These are phyloP conservation scores for Drosophila suzukii DNA, from an alignment of 1,140 invertebrate genomes.

Conservation along the genomic window DNA sequence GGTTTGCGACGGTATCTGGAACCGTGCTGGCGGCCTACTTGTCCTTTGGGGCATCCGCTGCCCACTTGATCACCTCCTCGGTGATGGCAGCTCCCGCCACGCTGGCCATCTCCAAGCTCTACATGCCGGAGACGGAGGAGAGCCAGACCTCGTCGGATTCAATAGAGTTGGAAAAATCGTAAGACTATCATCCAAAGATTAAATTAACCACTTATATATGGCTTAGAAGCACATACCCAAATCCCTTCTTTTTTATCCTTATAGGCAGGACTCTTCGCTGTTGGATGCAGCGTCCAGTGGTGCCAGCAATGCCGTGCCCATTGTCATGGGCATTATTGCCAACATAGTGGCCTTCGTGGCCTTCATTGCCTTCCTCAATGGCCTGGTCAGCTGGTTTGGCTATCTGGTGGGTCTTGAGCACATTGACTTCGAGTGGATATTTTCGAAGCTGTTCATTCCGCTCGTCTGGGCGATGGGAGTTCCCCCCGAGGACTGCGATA, in stretches of 20 bases:
- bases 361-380: constrained; percentile 93
- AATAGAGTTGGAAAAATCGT: constrained; percentile 88
- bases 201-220: too few species aligned
- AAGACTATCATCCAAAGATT: constrained; percentile 56
- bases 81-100: constrained; percentile 98
- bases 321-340: constrained; percentile 94
- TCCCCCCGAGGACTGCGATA: constrained; percentile 90
- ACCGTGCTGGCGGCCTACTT: constrained; percentile 97
- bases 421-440: constrained; percentile 88
- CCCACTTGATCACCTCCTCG: constrained; percentile 94
- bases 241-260: constrained; percentile 2
- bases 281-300: constrained; percentile 96
- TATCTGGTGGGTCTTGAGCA: constrained; percentile 88
- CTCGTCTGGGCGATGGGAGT: constrained; percentile 92
- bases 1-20: constrained; percentile 97
- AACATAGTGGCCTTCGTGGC: constrained; percentile 97
- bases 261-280: constrained; percentile 91
- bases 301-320: constrained; percentile 91
- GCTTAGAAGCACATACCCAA: too few species aligned
- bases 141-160: constrained; percentile 89
- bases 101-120: constrained; percentile 94
- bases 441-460: constrained; percentile 94
- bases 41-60: constrained; percentile 93
- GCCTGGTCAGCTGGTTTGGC: constrained; percentile 92
- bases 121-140: constrained; percentile 95